Percentiles rank a stretch among this genome's conserved stretches.
Conservation (phyloP, 2,888 invertebrate genomes). For the Napeogenes sylphis region DNA sequence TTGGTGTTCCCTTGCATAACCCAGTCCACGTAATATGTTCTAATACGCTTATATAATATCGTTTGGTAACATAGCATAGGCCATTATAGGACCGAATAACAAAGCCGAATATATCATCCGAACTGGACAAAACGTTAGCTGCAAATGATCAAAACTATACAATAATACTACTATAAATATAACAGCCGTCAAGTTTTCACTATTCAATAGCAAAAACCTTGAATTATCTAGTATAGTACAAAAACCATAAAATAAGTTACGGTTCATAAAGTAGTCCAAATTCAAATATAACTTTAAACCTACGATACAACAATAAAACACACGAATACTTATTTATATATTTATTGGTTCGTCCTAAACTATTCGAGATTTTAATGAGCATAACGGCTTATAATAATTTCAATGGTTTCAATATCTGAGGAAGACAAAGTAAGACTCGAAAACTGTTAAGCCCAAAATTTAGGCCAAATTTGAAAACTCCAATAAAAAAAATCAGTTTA, state of each 20-base stretch:
- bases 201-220: constrained; percentile 69
- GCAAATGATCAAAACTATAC: constrained; percentile 56
- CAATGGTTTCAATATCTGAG: constrained; percentile 9
- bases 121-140: constrained; percentile 34
- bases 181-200: constrained; percentile 73
- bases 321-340: constrained; percentile 13
- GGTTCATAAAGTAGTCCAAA: constrained; percentile 67
- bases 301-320: constrained; percentile 21
- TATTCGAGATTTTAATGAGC: constrained; percentile 8
- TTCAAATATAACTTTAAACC: constrained; percentile 45
- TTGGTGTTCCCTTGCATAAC: too few species aligned
- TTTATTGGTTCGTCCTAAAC: constrained; percentile 30
- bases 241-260: constrained; percentile 52
- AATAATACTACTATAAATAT: constrained; percentile 68
- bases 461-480: constrained; percentile 18
- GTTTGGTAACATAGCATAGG: constrained; percentile 65
- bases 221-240: constrained; percentile 56
- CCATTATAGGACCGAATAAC: constrained; percentile 46
- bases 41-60: too few species aligned
- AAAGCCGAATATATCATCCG: constrained; percentile 14
- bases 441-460: constrained; percentile 18
- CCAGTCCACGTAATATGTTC: too few species aligned
- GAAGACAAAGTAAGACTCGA: constrained; percentile 23
- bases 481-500: background rate
- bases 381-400: constrained; percentile 1